Evolutionary conservation across 2,888 invertebrate genomes (phyloP).

Genomic region (Hypena proboscidalis): DNA sequence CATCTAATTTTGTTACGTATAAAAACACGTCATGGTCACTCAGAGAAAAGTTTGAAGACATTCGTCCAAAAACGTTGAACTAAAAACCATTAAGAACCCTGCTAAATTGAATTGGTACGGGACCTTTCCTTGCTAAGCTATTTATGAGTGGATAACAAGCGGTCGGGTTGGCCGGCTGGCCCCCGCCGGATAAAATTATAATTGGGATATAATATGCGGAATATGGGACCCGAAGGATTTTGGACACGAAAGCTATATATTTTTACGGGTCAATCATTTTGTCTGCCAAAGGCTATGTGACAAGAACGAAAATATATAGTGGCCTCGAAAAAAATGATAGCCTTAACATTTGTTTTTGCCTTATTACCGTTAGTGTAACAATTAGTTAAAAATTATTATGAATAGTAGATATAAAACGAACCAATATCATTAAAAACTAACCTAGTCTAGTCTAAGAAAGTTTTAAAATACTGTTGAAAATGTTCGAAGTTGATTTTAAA

Average conservation of each 20-base stretch:
- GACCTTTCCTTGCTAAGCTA: constrained; percentile 75
- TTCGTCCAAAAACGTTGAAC: constrained; percentile 62
- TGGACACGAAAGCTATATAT: constrained; percentile 47
- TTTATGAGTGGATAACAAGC: constrained; percentile 75
- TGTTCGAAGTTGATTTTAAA: too few species aligned
- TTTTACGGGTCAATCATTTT: constrained; percentile 56
- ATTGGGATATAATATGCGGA: constrained; percentile 76
- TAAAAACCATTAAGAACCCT: constrained; percentile 71
- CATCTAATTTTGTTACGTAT: too few species aligned
- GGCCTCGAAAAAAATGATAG: neutral
- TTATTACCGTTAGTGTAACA: too few species aligned
- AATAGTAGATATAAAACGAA: too few species aligned
- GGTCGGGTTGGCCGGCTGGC: constrained; percentile 52
- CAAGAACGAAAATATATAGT: neutral
- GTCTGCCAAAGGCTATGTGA: constrained; percentile 33
- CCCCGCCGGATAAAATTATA: constrained; percentile 72
- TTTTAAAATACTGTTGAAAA: too few species aligned
- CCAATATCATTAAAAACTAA: too few species aligned
- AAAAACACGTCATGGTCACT: too few species aligned
- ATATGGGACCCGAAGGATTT: constrained; percentile 62
- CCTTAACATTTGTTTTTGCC: too few species aligned
- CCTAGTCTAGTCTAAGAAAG: too few species aligned
- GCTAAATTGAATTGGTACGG: constrained; percentile 73
- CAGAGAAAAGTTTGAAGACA: constrained; percentile 61
- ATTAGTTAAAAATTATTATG: too few species aligned